A percentile compares a stretch with the other conserved stretches of the same genome.
phyloP scores from a whole-genome alignment of 2,113 vertebrate species.

The Apodemus sylvaticus region DNA sequence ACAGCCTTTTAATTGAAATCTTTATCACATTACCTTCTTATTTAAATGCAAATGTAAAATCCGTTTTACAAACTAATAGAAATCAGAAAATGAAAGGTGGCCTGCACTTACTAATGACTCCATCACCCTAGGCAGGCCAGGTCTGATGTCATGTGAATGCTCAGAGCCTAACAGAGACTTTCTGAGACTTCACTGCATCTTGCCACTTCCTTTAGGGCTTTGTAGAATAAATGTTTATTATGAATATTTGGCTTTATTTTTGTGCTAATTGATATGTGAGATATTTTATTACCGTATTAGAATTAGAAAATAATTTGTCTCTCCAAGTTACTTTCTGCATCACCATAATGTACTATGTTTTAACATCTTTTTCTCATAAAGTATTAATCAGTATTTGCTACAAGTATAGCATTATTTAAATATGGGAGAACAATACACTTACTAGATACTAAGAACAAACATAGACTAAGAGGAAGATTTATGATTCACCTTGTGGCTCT shows the following conservation, averaged over 20 bases:
- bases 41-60: slow-evolving; percentile 89
- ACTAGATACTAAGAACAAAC: not conserved
- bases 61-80: slow-evolving; percentile 82
- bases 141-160: slow-evolving; percentile 44
- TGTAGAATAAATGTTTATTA: slow-evolving; percentile 22
- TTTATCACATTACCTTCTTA: slow-evolving; percentile 85
- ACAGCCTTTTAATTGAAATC: slow-evolving; percentile 86
- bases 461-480: not conserved
- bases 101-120: slow-evolving; percentile 72
- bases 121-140: slow-evolving; percentile 70
- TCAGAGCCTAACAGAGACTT: slow-evolving; percentile 54
- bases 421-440: not conserved
- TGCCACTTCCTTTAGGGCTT: not conserved
- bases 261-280: not conserved
- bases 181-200: not conserved
- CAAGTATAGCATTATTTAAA: not conserved
- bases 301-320: slow-evolving; percentile 10
- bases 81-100: slow-evolving; percentile 81
- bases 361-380: not conserved
- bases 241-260: not conserved
- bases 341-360: not conserved
- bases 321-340: not conserved
- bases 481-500: not conserved
- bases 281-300: not conserved
- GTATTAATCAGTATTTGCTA: not conserved